Conservation (phyloP, 2,113 vertebrate genomes). For the Dendropsophus ebraccatus region DNA sequence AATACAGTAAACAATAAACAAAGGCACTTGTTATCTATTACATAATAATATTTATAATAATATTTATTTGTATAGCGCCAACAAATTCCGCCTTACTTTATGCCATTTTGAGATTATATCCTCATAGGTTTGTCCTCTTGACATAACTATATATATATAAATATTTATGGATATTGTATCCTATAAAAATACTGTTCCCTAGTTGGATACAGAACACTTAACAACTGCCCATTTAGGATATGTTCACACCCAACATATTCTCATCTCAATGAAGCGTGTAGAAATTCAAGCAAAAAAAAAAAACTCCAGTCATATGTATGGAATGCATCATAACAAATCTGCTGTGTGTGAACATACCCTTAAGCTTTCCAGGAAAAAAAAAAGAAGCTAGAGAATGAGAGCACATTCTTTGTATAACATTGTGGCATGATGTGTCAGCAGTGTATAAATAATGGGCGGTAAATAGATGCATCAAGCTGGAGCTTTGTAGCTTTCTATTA, state of each 20-base stretch:
- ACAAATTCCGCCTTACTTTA: no score
- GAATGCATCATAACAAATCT: neutral
- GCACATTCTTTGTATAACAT: neutral
- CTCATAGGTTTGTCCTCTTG: no score
- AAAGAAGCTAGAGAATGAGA: neutral
- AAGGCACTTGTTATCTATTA: no score
- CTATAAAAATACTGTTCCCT: neutral
- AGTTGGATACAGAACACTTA: neutral
- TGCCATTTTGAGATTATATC: no score
- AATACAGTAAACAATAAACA: no score
- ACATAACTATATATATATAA: neutral
- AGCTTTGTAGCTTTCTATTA: no score
- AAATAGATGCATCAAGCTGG: neutral
- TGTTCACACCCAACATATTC: no score
- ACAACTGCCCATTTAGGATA: neutral
- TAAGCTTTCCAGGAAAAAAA: neutral
- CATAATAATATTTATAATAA: no score
- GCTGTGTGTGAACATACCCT: neutral
- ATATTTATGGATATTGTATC: neutral
- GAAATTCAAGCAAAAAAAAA: neutral
- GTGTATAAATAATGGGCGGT: neutral
- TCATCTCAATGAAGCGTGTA: neutral
- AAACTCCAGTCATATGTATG: neutral
- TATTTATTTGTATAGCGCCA: no score
- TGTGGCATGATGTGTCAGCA: neutral